Conservation (phyloP, 2,113 vertebrate genomes). For the Anolis carolinensis region DNA sequence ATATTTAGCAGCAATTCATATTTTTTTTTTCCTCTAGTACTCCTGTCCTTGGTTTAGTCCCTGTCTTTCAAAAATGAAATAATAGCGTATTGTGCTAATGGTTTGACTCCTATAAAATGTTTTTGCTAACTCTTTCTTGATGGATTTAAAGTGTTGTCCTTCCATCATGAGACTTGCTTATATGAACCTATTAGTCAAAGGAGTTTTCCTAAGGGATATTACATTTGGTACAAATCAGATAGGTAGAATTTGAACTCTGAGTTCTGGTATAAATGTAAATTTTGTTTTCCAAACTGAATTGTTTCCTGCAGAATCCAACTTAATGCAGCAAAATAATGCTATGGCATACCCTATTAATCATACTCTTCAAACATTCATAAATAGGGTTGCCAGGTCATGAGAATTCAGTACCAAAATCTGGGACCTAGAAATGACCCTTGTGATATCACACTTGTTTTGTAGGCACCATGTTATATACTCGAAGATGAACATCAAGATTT, state of each 20-base stretch:
- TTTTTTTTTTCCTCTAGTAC: not conserved
- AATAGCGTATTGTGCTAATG: conserved; percentile 37
- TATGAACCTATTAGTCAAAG: conserved; percentile 44
- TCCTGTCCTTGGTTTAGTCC: conserved; percentile 31
- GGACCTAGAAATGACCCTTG: no score
- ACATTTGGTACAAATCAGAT: conserved; percentile 43
- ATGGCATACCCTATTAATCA: not conserved
- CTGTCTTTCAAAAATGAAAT: conserved; percentile 51
- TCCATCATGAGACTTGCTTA: conserved; percentile 44
- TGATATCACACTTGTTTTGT: no score
- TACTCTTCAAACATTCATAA: no score
- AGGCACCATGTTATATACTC: no score
- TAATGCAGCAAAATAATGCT: not conserved
- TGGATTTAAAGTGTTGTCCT: conserved; percentile 50
- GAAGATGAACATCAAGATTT: no score
- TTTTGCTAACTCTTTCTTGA: conserved; percentile 52
- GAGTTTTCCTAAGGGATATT: conserved; percentile 46
- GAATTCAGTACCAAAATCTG: no score
- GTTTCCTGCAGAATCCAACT: not conserved
- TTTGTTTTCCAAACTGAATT: not conserved
- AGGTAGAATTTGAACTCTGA: not conserved
- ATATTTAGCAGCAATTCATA: conserved; percentile 12
- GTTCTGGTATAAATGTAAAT: not conserved
- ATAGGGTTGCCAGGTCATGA: no score
- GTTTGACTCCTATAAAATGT: conserved; percentile 29